Conservation (phyloP, 2,113 vertebrate species). For the Notiomystis cincta region DNA sequence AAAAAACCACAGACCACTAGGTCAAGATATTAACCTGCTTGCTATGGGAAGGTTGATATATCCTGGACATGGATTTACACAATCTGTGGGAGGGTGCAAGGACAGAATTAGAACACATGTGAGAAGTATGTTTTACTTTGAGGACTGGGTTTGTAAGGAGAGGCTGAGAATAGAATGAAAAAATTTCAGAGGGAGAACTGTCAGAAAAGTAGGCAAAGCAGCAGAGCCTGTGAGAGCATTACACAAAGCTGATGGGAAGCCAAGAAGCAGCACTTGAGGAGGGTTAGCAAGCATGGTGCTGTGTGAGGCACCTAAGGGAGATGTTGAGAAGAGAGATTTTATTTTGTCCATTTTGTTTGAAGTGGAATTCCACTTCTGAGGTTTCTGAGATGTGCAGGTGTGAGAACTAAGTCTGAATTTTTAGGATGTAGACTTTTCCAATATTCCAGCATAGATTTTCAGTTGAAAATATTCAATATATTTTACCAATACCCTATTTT, state of each 20-base stretch:
- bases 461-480: background rate
- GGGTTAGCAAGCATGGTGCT: fast-evolving
- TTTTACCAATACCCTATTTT: background rate
- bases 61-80: background rate
- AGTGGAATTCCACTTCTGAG: background rate
- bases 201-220: background rate
- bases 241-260: background rate
- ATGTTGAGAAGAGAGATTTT: background rate
- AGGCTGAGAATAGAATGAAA: background rate
- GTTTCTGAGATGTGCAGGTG: background rate
- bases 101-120: background rate
- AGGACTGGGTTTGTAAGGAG: background rate
- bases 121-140: background rate
- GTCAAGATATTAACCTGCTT: background rate
- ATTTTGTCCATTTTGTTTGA: background rate
- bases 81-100: background rate
- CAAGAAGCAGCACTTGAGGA: background rate
- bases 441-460: background rate
- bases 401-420: background rate
- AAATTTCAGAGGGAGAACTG: background rate
- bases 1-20: background rate
- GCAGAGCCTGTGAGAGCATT: background rate
- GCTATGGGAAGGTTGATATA: background rate
- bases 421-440: background rate
- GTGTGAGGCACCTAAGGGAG: background rate